Evolutionary conservation across 1,140 invertebrate genomes (phyloP).

Genomic region (Ladona fulva): DNA sequence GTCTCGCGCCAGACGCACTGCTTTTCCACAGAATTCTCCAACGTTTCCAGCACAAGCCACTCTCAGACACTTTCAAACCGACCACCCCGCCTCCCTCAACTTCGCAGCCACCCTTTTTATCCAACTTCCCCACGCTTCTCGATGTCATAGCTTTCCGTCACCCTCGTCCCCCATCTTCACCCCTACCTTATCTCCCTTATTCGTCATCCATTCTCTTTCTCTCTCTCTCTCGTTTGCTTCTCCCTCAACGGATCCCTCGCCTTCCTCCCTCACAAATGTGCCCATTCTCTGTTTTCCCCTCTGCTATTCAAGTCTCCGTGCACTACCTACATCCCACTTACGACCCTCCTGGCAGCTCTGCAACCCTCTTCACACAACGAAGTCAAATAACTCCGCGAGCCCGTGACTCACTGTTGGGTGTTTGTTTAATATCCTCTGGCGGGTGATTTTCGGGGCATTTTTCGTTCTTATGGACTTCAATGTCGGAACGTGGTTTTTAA

Average conservation of each 20-base stretch:
- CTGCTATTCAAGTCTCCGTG: too few relatives aligned
- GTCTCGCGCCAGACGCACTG: background rate
- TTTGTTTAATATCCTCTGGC: background rate
- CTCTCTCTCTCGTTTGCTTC: too few relatives aligned
- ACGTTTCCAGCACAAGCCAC: background rate
- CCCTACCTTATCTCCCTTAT: background rate
- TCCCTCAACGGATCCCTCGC: too few relatives aligned
- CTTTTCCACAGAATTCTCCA: background rate
- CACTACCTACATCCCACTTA: too few relatives aligned
- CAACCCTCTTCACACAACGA: background rate
- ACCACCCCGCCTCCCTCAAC: background rate
- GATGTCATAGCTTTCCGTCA: background rate
- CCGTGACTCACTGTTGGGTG: background rate
- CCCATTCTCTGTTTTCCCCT: background rate
- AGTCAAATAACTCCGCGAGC: background rate
- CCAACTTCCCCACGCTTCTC: background rate
- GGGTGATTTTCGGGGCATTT: background rate
- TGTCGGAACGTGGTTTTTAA: too few relatives aligned
- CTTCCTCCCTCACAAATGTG: background rate
- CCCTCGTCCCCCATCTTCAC: background rate
- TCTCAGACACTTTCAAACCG: slow-evolving; percentile 8
- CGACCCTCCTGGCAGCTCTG: background rate
- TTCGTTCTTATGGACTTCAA: too few relatives aligned
- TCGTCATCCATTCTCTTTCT: background rate
- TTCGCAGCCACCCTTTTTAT: background rate